Base-by-base conservation (phyloP, 2,113 vertebrate genomes). In the Hypanus sabinus region DNA sequence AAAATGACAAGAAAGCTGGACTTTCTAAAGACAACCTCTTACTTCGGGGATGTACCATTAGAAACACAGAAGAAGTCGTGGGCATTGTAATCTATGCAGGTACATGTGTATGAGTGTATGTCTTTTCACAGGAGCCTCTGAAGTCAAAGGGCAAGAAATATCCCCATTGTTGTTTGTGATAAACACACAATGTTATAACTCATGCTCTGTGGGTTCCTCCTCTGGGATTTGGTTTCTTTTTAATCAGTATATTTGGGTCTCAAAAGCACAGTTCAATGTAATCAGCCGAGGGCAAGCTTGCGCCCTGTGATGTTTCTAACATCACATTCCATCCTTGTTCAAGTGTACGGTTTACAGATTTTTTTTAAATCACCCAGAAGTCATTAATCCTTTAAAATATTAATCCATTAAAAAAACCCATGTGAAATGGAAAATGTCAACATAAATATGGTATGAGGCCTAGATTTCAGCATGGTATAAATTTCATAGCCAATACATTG, bases 21-120 rank as follows among this genome's bases (percentile, higher is more conserved):
- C 97, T 99, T 94, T 97, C 97, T 95, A 99, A 99, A 95, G 98
- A 99, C 79, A 99, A 99, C 95, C 97, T 99, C 95, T 95, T 99
- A 95, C 97, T 99, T 60, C 96, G 98, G 81, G 99, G 99, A 71
- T 99, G 99, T 95, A 99, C 99, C 94, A 95, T 99, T 95, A 97
- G 98, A 94, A 99, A 99, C 95, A 99, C 99, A 0, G 99, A 99
- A 95, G 98, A 98, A 22, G 98, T 98, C 0, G 97, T 98, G 38
- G 99, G 99, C 94, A 98, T 99, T 1, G 98, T 99, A 95, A 97
- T 99, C 95, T 99, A 99, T 2, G 99, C 98, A 97, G 99, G 99
- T 99, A 95, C 85, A 94, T 93, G 20, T 46, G 8, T 73, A 24
- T 5, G 33, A 3, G 7, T 38, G 33, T 92, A 55, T 62, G 36